Evolutionary conservation across 2,113 vertebrate genomes (phyloP).

Genomic region (Mugil cephalus): DNA sequence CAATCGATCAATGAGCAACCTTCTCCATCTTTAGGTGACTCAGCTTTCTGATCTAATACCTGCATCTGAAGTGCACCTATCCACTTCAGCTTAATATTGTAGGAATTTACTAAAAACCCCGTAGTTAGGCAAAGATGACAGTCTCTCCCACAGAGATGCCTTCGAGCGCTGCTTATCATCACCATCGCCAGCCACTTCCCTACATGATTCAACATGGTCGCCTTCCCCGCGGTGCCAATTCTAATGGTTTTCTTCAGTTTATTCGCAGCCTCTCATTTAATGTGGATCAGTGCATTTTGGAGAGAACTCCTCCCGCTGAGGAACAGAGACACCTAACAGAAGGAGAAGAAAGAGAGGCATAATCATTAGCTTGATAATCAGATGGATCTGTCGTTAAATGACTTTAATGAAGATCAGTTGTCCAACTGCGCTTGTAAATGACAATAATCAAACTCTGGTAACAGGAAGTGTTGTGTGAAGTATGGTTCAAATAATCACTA

Average conservation of each 20-base stretch:
- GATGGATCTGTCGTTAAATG: constrained; percentile 53
- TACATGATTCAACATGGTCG: constrained; percentile 58
- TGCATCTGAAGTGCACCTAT: constrained; percentile 1
- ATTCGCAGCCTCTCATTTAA: neutral
- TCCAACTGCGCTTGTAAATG: constrained; percentile 48
- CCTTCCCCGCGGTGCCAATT: constrained; percentile 49
- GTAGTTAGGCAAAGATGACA: neutral
- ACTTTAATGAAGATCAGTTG: constrained; percentile 65
- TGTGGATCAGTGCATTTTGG: constrained; percentile 41
- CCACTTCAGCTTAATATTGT: neutral
- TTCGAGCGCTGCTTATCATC: constrained; percentile 48
- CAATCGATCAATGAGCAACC: neutral
- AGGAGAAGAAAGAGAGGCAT: constrained; percentile 19
- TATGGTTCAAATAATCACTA: constrained; percentile 51
- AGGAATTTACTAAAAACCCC: no score
- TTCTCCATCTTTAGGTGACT: neutral
- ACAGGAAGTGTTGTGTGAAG: constrained; percentile 52
- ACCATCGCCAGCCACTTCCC: constrained; percentile 44
- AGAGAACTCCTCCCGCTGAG: constrained; percentile 41
- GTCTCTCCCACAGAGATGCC: constrained; percentile 45
- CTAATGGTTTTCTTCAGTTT: constrained; percentile 42
- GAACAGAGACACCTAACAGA: constrained; percentile 43
- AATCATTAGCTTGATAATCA: constrained; percentile 54
- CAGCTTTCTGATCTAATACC: neutral
- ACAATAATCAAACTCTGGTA: constrained; percentile 42